Base-by-base conservation (phyloP, 2,113 vertebrate genomes). In the Clinocottus analis region DNA sequence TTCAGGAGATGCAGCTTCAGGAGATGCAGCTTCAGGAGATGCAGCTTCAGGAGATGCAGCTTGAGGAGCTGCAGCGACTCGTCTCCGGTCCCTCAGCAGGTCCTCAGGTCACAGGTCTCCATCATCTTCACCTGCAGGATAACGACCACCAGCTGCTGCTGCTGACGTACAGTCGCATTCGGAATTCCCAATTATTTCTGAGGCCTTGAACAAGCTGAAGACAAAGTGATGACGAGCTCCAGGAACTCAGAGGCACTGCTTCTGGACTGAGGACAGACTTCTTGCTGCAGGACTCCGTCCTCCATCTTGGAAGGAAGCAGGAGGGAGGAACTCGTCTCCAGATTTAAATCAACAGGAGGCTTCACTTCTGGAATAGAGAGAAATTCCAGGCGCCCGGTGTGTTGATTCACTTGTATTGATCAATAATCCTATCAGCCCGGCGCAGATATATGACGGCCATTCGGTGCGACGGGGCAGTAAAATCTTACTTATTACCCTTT, bases 361-460 rank as follows among this genome's bases (percentile, higher is more conserved):
- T 35, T 79, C 56, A 43, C 19, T 31, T 84, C 33, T 25, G 62
- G 60, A 71, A 61, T 13, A 56, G 47, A 76, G 70, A 63, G 73
- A 47, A 85, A 87, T 83, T 82, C 49, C 84, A 60, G n/a, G 80
- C 76, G 68, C 68, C 63, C 65, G 51, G 49, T 87, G 86, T 72
- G 70, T 89, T 91, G 88, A 90, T 82, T 89, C 83, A 11, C 59
- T 85, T 53, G 60, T 74, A 55, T 62, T 86, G 77, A 89, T 90
- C 87, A 80, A 87, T 83, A 83, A 80, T 71, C 78, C 82, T 53
- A 89, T 91, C 71, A 90, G 53, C 66, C 71, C 37, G 39, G 4
- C 10, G 35, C 80, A 87, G 85, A 92, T 88, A 84, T 89, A 90
- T 88, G 87, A 79, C 75, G 43, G 77, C 89, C 77, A 89, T 87